Evolutionary conservation across 2,888 invertebrate genomes (phyloP).

Genomic region (Hemaris fuciformis): DNA sequence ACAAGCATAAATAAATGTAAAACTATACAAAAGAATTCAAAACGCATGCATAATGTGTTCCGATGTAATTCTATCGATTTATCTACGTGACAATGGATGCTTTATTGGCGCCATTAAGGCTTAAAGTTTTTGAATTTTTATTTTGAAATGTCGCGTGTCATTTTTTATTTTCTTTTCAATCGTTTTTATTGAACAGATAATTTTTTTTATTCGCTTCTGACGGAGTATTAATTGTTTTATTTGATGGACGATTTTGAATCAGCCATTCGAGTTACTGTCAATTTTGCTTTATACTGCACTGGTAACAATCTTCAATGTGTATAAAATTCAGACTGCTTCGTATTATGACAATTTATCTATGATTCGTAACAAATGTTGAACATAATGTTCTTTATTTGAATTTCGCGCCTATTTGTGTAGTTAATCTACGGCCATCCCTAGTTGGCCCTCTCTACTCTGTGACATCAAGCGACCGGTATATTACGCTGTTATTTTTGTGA

Average conservation of each 20-base stretch:
- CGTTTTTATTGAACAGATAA: background rate
- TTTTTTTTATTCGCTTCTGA: background rate
- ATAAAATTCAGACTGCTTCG: too few species aligned
- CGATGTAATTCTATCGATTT: slow-evolving; percentile 3
- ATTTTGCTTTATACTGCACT: too few species aligned
- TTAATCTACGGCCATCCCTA: too few species aligned
- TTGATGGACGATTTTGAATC: background rate
- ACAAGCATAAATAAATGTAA: background rate
- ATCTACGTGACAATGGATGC: background rate
- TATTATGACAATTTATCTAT: too few species aligned
- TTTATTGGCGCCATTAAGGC: background rate
- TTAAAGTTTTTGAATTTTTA: background rate
- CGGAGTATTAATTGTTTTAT: background rate
- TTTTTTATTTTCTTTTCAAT: background rate
- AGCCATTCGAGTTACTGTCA: too few species aligned
- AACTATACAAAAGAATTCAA: background rate
- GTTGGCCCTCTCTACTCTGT: too few species aligned
- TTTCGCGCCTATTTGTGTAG: too few species aligned
- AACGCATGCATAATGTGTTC: background rate
- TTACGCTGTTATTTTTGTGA: too few species aligned
- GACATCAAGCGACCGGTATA: too few species aligned
- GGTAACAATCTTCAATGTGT: too few species aligned
- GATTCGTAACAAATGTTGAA: too few species aligned
- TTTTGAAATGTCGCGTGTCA: background rate
- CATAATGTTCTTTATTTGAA: too few species aligned